phyloP scores from a whole-genome alignment of 1,140 invertebrate genomes.

The Lucilia sericata region DNA sequence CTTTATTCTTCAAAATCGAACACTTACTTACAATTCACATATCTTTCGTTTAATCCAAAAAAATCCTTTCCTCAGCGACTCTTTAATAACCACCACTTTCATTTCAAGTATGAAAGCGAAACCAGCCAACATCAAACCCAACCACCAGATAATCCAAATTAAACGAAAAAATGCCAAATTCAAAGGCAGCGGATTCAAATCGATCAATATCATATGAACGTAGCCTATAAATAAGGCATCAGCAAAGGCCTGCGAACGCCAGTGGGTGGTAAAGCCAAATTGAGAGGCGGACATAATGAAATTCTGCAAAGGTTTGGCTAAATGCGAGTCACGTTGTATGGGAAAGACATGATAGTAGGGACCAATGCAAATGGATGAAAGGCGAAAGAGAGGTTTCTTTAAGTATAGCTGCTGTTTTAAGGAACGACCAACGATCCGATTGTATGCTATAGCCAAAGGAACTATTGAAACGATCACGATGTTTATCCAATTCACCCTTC shows the following conservation, averaged over 20 bases:
- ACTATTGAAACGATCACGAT: constrained; percentile 56
- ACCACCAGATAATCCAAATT: constrained; percentile 55
- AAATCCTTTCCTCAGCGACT: background rate
- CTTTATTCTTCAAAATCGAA: too few relatives aligned
- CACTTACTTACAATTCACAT: too few relatives aligned
- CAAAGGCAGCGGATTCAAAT: constrained; percentile 52
- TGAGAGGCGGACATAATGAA: constrained; percentile 59
- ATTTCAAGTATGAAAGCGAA: constrained; percentile 54
- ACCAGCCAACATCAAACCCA: constrained; percentile 54
- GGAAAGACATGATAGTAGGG: constrained; percentile 63
- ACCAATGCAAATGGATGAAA: constrained; percentile 58
- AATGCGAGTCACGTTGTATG: constrained; percentile 57
- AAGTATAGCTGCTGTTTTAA: constrained; percentile 44
- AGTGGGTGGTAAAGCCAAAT: constrained; percentile 54
- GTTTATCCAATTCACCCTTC: constrained; percentile 39
- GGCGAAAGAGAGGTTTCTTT: constrained; percentile 54
- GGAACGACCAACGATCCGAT: constrained; percentile 58
- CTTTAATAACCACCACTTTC: constrained; percentile 49
- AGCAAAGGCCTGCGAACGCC: constrained; percentile 55
- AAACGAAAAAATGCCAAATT: constrained; percentile 54
- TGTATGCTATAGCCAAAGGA: constrained; percentile 56
- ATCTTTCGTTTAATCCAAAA: too few relatives aligned
- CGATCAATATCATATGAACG: constrained; percentile 49
- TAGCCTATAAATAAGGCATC: constrained; percentile 54
- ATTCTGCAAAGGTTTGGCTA: constrained; percentile 52